phyloP scores from a whole-genome alignment of 2,113 vertebrate genomes.

The Prietella phreatophila region DNA sequence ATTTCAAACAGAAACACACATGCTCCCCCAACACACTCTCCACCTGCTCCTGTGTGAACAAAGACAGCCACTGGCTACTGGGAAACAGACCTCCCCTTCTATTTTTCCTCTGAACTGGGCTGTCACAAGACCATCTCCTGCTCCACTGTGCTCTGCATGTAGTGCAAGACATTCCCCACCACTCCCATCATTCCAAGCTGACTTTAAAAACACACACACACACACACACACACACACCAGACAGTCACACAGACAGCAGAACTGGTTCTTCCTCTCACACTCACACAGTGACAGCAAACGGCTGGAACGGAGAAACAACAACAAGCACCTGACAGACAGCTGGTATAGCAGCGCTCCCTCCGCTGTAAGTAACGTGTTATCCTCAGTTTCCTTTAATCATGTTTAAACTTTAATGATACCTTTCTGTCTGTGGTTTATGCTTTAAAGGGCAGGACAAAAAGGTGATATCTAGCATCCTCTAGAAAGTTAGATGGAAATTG shows the following conservation, averaged over 20 bases:
- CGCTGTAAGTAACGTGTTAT: constrained; percentile 38
- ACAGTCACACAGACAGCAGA: constrained; percentile 56
- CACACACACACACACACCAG: background rate
- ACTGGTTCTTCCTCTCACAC: constrained; percentile 32
- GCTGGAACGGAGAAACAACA: constrained; percentile 3
- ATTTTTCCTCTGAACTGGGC: constrained; percentile 3
- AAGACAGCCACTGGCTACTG: background rate
- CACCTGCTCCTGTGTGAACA: constrained; percentile 56
- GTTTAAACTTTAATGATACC: constrained; percentile 14
- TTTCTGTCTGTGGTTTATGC: background rate
- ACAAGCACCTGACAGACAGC: constrained; percentile 26
- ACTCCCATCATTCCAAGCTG: constrained; percentile 41
- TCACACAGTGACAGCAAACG: constrained; percentile 3
- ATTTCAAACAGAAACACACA: background rate
- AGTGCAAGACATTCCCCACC: constrained; percentile 1
- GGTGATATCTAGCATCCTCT: background rate
- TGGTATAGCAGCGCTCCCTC: background rate
- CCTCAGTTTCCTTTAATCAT: background rate
- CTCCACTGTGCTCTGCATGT: constrained; percentile 52
- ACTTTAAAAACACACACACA: constrained; percentile 40
- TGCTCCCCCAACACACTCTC: constrained; percentile 23
- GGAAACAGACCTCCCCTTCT: constrained; percentile 24
- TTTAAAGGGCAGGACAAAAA: background rate
- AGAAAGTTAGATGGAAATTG: background rate
- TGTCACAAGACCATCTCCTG: constrained; percentile 23